Conservation (phyloP, 2,888 invertebrate genomes). For the Chrysolina oricalcia region DNA sequence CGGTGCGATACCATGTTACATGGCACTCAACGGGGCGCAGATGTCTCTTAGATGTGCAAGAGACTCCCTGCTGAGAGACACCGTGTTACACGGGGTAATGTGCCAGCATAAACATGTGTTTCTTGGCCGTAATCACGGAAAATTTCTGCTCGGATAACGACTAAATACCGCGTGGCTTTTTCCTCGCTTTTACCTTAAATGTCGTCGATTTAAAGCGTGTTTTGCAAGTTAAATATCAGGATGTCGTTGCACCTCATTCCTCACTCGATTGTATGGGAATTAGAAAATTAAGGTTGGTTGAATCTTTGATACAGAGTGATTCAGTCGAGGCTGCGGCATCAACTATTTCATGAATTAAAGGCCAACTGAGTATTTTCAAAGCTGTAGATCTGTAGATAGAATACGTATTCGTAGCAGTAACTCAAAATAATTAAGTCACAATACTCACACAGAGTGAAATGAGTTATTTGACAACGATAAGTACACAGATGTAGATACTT, state of each 20-base stretch:
- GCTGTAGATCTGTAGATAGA: too few relatives aligned
- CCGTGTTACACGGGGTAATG: conserved; percentile 65
- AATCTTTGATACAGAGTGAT: conserved; percentile 1
- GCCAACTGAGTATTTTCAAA: too few relatives aligned
- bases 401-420: too few relatives aligned
- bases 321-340: neutral
- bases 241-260: conserved; percentile 36
- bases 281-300: conserved; percentile 36
- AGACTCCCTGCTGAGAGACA: conserved; percentile 63
- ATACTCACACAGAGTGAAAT: too few relatives aligned
- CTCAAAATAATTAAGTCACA: too few relatives aligned
- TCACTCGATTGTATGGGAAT: conserved; percentile 45
- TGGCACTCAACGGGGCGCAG: conserved; percentile 62
- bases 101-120: conserved; percentile 63
- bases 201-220: conserved; percentile 50
- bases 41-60: conserved; percentile 61
- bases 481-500: too few relatives aligned
- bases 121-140: conserved; percentile 51
- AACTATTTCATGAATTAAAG: too few relatives aligned
- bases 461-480: too few relatives aligned
- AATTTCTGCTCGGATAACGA: conserved; percentile 51
- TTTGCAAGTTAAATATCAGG: conserved; percentile 52
- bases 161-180: conserved; percentile 44
- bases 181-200: conserved; percentile 49
- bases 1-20: conserved; percentile 54